Evolutionary conservation across 2,888 invertebrate genomes (phyloP), one percentile per base, ranked within the genome.

Genomic region (Chaetogeoica ovagalla): DNA sequence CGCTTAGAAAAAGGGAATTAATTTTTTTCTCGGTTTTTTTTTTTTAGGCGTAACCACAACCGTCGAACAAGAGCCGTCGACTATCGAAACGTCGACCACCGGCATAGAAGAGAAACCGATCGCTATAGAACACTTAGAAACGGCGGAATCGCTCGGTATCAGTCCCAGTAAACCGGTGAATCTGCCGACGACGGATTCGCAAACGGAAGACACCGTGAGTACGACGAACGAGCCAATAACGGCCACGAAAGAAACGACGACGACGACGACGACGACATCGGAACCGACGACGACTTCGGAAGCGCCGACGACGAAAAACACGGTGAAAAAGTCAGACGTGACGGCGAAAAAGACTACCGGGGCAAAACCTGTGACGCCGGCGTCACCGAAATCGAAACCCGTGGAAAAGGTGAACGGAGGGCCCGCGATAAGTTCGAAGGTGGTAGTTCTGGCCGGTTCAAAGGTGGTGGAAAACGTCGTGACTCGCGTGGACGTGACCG

Each of bases 401-500:
- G 68, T 39, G 7, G 70, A 59, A 37, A 81, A 70, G 39, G 39
- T n/a, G 23, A 79, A 57, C 21, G 70, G 79, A 70, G 81, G 82
- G 19, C 70, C 83, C 15, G 82, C 82, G n/a, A 83, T 83, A 75
- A 82, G 83, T 59, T 84, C 84, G 19, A 84, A 84, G 68, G 84
- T 84, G 4, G 83, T 82, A 68, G 83, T 81, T 74, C 59, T 69
- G 48, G 66, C 82, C 0, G 79, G 71, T 43, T 55, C 79, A 2
- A 82, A 63, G n/a, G 76, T 73, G 0, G 57, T 76, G 7, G 81
- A 81, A 23, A 68, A 72, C 7, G 37, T 66, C 1, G 60, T 59
- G 6, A 82, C 84, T 48, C 83, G 83, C 68, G 83, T 83, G 1
- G 83, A 83, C 11, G 83, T 83, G 65, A 81, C 83, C 55, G 82